These are phyloP conservation scores for Pteropus rufus DNA, from an alignment of 2,797 vertebrate species.

Conservation along the genomic window DNA sequence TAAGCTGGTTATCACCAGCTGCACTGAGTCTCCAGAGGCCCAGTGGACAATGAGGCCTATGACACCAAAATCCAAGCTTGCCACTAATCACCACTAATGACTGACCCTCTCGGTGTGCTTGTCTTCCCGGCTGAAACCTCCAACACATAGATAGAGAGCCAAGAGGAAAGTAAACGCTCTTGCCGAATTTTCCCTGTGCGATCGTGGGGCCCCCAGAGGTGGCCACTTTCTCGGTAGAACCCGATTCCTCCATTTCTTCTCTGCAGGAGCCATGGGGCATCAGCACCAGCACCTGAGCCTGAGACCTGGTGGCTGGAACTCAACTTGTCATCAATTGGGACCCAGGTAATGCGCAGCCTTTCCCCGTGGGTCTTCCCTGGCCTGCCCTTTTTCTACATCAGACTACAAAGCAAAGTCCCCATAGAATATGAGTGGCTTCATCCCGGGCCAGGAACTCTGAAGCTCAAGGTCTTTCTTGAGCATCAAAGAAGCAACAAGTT, in stretches of 20 bases:
- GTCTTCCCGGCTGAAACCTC: neutral
- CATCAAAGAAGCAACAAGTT: neutral
- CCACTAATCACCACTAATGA: neutral
- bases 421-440: neutral
- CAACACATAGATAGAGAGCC: neutral
- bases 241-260: neutral
- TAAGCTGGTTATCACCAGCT: neutral
- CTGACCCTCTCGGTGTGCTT: neutral
- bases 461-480: neutral
- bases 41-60: no score
- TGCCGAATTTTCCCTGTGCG: neutral
- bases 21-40: neutral
- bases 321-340: neutral
- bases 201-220: neutral
- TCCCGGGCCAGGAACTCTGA: neutral
- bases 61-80: no score
- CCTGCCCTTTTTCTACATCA: neutral
- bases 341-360: neutral
- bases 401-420: neutral
- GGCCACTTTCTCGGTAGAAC: neutral
- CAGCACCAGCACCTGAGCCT: neutral
- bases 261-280: accelerated
- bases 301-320: neutral
- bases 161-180: neutral
- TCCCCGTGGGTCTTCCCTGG: neutral